These are phyloP conservation scores for Mnemiopsis leidyi DNA, from an alignment of 37 sponge, comb jelly and placozoan species.

Conservation along the genomic window DNA sequence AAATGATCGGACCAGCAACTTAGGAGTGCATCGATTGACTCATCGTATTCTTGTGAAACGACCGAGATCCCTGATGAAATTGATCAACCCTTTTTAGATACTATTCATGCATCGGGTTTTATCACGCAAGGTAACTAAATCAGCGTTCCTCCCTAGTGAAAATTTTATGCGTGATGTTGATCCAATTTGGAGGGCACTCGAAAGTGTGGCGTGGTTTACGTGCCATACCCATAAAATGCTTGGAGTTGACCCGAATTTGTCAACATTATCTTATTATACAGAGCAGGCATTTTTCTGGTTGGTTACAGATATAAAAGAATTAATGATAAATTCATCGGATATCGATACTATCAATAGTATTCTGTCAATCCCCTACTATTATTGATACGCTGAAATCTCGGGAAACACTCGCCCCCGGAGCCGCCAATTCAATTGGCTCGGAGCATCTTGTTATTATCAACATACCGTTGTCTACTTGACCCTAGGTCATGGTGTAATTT, in stretches of 20 bases:
- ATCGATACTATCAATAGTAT: not conserved
- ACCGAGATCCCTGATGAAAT: not conserved
- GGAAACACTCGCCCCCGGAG: not conserved
- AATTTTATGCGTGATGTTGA: too few species aligned
- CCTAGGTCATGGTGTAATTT: not conserved
- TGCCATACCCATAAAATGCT: not conserved
- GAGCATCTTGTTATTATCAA: not conserved
- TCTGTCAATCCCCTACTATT: not conserved
- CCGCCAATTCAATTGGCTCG: not conserved
- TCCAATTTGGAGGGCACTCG: not conserved
- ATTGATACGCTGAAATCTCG: not conserved
- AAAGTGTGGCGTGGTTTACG: not conserved
- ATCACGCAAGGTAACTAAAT: too few species aligned
- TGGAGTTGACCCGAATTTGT: not conserved
- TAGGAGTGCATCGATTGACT: too few species aligned
- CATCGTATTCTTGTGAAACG: too few species aligned
- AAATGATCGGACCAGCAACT: too few species aligned
- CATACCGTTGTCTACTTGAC: not conserved
- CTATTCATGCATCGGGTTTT: not conserved
- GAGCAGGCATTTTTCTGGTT: not conserved
- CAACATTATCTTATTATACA: not conserved
- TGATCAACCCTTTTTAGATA: not conserved
- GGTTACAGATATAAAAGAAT: constrained; percentile 5
- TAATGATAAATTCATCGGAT: not conserved
- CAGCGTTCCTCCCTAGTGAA: too few species aligned